phyloP scores from a whole-genome alignment of 2,888 invertebrate species.

The Dryadula phaetusa region DNA sequence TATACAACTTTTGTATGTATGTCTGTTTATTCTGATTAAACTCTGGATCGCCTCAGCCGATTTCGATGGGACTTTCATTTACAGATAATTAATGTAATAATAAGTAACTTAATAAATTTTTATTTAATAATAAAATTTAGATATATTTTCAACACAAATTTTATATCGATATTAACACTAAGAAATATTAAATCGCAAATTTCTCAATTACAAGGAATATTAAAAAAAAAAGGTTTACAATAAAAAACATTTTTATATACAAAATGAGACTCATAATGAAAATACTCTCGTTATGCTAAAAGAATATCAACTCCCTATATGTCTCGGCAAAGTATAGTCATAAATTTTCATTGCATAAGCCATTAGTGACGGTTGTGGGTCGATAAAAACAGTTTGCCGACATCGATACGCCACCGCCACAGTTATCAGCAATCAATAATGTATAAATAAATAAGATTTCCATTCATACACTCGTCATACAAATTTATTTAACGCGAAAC shows the following conservation, averaged over 20 bases:
- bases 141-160: too few species aligned
- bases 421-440: conserved; percentile 55
- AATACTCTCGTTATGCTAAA: conserved; percentile 13
- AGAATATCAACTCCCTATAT: conserved; percentile 32
- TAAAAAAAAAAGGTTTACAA: neutral
- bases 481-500: conserved; percentile 42
- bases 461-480: conserved; percentile 31
- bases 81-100: too few species aligned
- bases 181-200: too few species aligned
- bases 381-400: conserved; percentile 57
- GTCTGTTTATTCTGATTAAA: too few species aligned
- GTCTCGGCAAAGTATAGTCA: conserved; percentile 41
- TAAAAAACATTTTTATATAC: neutral
- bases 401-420: conserved; percentile 58
- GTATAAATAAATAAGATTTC: conserved; percentile 15
- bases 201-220: neutral
- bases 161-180: too few species aligned
- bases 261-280: conserved; percentile 1
- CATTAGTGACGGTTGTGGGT: conserved; percentile 55
- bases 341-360: conserved; percentile 51
- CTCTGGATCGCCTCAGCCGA: too few species aligned
- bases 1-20: too few species aligned
- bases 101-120: too few species aligned
- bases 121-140: too few species aligned
- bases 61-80: too few species aligned